phyloP scores from a whole-genome alignment of 2,888 invertebrate species.

The Lycophotia porphyrea region DNA sequence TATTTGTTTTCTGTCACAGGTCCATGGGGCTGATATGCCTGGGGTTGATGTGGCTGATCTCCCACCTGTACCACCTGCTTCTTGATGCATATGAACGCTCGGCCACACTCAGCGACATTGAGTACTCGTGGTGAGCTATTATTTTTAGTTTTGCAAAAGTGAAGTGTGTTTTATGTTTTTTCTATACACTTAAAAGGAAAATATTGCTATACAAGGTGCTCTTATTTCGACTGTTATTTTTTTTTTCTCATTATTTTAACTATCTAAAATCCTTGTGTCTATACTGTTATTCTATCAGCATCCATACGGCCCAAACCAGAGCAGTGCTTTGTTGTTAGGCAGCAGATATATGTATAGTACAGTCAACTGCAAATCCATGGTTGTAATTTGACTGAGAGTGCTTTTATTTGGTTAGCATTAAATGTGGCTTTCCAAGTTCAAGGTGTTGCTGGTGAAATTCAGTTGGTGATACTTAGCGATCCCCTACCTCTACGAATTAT shows the following conservation, averaged over 20 bases:
- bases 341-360: neutral
- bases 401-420: neutral
- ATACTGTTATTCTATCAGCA: neutral
- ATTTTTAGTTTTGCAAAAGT: neutral
- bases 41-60: constrained; percentile 75
- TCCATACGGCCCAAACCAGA: neutral
- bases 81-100: constrained; percentile 78
- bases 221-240: no score
- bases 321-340: neutral
- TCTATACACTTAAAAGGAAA: neutral
- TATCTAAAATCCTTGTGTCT: neutral
- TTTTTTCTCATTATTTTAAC: neutral
- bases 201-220: no score
- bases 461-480: neutral
- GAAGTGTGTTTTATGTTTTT: neutral
- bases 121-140: constrained; percentile 82
- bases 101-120: constrained; percentile 76
- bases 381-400: neutral
- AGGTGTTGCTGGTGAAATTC: neutral
- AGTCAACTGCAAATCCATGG: neutral
- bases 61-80: constrained; percentile 77
- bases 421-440: neutral
- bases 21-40: constrained; percentile 73
- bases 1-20: constrained; percentile 67
- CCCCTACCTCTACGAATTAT: neutral